Percentiles rank a stretch among this genome's conserved stretches.
These are phyloP conservation scores for Diadumene lineata DNA, from an alignment of 92 coral and sea anemone species.

Conservation along the genomic window DNA sequence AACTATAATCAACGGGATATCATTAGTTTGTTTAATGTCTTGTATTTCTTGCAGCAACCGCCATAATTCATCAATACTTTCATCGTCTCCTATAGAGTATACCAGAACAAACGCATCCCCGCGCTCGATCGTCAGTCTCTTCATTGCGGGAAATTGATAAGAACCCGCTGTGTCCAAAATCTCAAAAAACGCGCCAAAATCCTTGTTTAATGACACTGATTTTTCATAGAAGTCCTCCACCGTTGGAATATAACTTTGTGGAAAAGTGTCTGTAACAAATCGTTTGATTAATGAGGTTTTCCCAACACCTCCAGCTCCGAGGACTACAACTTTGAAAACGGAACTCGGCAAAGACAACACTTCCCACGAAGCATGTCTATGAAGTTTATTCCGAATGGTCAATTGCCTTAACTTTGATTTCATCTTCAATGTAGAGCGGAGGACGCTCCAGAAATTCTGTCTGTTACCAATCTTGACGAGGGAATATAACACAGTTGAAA, in stretches of 20 bases:
- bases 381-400: slow-evolving; percentile 7
- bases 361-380: slow-evolving; percentile 60
- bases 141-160: slow-evolving; percentile 97
- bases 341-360: slow-evolving; percentile 67
- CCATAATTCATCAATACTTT: slow-evolving; percentile 75
- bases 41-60: slow-evolving; percentile 72
- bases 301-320: slow-evolving; percentile 96
- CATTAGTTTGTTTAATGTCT: slow-evolving; percentile 71
- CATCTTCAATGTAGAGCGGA: slow-evolving; percentile 9
- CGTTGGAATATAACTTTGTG: slow-evolving; percentile 75
- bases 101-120: slow-evolving; percentile 91
- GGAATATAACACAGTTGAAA: background rate
- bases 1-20: slow-evolving; percentile 82
- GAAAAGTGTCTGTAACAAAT: slow-evolving; percentile 68
- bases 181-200: slow-evolving; percentile 80
- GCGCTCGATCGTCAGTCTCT: slow-evolving; percentile 76
- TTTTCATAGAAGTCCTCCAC: slow-evolving; percentile 89
- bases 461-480: slow-evolving; percentile 7
- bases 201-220: slow-evolving; percentile 68
- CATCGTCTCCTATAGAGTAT: slow-evolving; percentile 68
- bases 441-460: slow-evolving; percentile 1
- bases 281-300: slow-evolving; percentile 82
- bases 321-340: slow-evolving; percentile 81
- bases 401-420: slow-evolving; percentile 28
- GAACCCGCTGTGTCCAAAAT: slow-evolving; percentile 95